Evolutionary conservation across 2,113 vertebrate species (phyloP).

Genomic region (Phaethon lepturus): DNA sequence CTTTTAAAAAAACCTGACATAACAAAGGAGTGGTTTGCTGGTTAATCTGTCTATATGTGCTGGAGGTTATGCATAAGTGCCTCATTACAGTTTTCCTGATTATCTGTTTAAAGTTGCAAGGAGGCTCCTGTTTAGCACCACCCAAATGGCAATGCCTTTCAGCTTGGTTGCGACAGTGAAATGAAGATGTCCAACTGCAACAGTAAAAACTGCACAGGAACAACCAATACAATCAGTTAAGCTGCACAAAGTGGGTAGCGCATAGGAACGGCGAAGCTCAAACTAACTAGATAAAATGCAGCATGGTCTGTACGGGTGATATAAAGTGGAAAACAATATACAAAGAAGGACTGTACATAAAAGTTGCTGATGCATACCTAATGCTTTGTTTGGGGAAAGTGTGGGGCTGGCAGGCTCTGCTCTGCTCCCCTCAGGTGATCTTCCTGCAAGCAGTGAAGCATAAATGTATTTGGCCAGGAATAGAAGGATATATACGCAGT

Average conservation of each 20-base stretch:
- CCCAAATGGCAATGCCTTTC: neutral
- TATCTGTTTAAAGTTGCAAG: neutral
- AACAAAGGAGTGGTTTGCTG: neutral
- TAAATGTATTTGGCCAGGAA: neutral
- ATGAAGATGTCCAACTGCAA: neutral
- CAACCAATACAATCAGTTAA: neutral
- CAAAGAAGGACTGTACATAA: neutral
- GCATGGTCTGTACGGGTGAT: neutral
- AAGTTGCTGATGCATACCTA: neutral
- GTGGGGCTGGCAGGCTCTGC: neutral
- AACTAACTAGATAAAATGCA: neutral
- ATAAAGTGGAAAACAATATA: neutral
- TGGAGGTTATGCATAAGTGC: neutral
- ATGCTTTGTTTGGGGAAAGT: neutral
- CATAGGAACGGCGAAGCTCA: neutral
- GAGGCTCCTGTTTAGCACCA: neutral
- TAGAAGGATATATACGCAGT: neutral
- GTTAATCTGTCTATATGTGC: neutral
- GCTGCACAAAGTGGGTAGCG: neutral
- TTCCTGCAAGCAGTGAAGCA: neutral
- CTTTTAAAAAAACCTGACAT: neutral
- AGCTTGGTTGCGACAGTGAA: neutral
- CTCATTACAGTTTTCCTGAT: neutral
- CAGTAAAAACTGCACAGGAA: neutral
- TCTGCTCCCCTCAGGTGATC: slow-evolving; percentile 23